These are phyloP conservation scores for Geophilus truncorum DNA, from an alignment of 2,888 invertebrate species.

Conservation along the genomic window DNA sequence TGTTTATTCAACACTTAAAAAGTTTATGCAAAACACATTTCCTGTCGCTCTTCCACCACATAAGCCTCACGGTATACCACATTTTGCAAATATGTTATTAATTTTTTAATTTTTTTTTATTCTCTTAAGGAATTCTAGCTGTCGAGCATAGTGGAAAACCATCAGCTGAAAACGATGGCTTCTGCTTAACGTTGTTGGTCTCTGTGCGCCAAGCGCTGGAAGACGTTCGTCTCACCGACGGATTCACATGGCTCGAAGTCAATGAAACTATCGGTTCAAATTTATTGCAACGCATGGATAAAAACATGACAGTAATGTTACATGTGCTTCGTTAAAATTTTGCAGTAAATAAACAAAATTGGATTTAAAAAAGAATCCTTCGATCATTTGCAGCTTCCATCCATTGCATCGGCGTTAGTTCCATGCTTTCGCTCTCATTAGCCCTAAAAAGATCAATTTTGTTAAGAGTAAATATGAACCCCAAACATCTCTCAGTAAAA, in stretches of 20 bases:
- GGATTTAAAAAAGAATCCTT: no score
- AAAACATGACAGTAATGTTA: conserved; percentile 72
- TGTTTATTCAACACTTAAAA: conserved; percentile 76
- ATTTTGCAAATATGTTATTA: not conserved
- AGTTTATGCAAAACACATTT: conserved; percentile 66
- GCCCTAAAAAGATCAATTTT: no score
- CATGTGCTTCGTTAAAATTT: conserved; percentile 75
- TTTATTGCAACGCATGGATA: conserved; percentile 63
- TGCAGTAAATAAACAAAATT: no score
- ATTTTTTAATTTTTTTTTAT: not conserved
- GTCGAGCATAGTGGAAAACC: conserved; percentile 53
- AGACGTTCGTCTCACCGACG: conserved; percentile 77
- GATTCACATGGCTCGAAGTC: conserved; percentile 84
- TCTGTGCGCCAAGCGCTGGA: conserved; percentile 79
- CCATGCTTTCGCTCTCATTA: no score
- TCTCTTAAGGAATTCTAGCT: conserved; percentile 43
- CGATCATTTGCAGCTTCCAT: no score
- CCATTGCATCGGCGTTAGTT: no score
- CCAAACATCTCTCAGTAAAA: no score
- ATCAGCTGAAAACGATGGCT: conserved; percentile 59
- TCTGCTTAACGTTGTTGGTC: conserved; percentile 74
- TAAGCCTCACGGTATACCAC: not conserved
- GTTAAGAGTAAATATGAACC: no score
- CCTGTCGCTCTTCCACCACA: conserved; percentile 10
- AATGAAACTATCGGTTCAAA: conserved; percentile 63